Base-by-base conservation (phyloP, 2,888 invertebrate genomes). In the Melikaiella ostensackeni region DNA sequence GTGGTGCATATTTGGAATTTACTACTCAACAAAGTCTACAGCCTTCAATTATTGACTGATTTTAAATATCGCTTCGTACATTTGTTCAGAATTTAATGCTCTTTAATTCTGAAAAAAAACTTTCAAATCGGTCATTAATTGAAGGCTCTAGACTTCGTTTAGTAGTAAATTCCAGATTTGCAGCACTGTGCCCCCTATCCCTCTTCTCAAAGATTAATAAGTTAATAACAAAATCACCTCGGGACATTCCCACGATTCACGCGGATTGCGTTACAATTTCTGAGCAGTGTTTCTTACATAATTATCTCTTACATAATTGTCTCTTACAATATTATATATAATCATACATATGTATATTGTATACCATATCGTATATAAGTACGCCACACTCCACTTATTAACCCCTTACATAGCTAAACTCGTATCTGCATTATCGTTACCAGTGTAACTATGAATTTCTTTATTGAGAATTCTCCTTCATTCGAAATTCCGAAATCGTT, bases 261-360 rank as follows among this genome's bases (percentile, higher is more conserved):
- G 38, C 62, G n/a, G 38, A 24, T 80, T 78, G 33, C 50, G 63
- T 70, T 81, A 78, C 79, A 80, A 81, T 78, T 81, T 79, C 82
- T 83, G 82, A 81, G 82, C 82, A 83, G 79, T 79, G 79, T 38
- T 81, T 80, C 75, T 78, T 66, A 77, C 63, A 76, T 83, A 80
- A 79, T 83, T 79, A 78, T 82, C 79, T 78, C 78, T 64, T 75
- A 80, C 76, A 75, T 83, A 70, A 46, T 70, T 70, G 30, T 70
- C 70, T 66, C 50, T 70, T 70, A 70, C 50, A 33, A 27, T 46
- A 70, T 70, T 70, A 50, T 46, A 50, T 70, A 70, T 50, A 70
- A 70, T 70, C 33, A 70, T 70, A 70, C 70, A 70, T 70, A 50
- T 70, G 46, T 70, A 66, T 66, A 66, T 46, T 66, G 42, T 66